Base-by-base conservation (phyloP, 2,113 vertebrate genomes). In the Chaetorhynchus papuensis region DNA sequence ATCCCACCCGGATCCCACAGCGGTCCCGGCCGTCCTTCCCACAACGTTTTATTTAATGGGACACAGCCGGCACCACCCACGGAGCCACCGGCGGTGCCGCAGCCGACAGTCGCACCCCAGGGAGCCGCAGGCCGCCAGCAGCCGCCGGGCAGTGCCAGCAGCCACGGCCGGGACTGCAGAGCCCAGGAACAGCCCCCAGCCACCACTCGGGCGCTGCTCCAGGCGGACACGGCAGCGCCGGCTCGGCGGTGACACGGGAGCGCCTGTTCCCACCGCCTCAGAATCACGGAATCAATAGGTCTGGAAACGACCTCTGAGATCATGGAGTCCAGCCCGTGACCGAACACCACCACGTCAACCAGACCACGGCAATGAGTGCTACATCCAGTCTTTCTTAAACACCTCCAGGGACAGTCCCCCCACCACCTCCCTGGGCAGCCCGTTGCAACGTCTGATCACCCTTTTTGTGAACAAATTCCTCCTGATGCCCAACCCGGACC, bases 21-120 rank as follows among this genome's bases (percentile, higher is more conserved):
- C 22, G 2, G 1, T 16, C 22, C 53, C 1, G 14, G 18, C 18
- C 2, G 12, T 28, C 11, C 15, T 14, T 52, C 4, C 28, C 37
- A 3, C 19, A 27, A 1, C 5, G 7, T 3, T 21, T 53, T 5
- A 21, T 21, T 53, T 5, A 21, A 9, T 0, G 41, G n/a, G 31
- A 12, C 35, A 11, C 28, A 3, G 45, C n/a, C 20, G 12, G 1
- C 8, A 1, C 13, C 10, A 7, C 13, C n/a, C 35, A 8, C 3
- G 13, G 27, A 44, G 33, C 27, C 41, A 30, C 30, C 6, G 17
- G 39, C 50, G 8, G 10, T 2, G 31, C 68, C 6, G 27, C 69
- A 22, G 83, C 76, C 30, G 31, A 12, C 18, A 15, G 31, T 31
- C 10, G 12, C 52, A 3, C 10, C 35, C 10, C 30, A 3, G 16